A percentile compares a stretch with the other conserved stretches of the same genome.
Evolutionary conservation across 2,797 vertebrate species (phyloP).

Genomic region (Margarornis squamiger): DNA sequence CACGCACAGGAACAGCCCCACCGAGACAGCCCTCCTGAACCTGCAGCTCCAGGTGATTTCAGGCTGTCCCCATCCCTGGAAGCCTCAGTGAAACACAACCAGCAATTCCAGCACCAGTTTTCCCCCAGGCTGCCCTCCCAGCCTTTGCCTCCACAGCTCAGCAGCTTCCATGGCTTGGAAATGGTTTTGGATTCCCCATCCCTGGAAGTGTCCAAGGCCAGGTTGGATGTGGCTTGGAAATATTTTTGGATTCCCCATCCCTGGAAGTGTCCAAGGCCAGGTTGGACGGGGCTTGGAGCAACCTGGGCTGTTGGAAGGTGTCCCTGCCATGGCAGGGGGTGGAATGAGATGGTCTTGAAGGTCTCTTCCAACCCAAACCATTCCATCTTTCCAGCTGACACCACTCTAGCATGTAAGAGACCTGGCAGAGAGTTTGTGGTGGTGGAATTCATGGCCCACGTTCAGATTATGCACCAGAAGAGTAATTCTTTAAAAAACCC

Average conservation of each 20-base stretch:
- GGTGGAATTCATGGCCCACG: background rate
- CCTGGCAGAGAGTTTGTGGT: background rate
- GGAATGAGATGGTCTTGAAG: background rate
- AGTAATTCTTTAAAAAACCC: background rate
- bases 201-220: background rate
- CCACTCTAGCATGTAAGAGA: background rate
- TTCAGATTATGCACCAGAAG: background rate
- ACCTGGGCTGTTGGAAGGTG: background rate
- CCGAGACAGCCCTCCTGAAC: background rate
- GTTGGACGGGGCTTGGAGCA: accelerated
- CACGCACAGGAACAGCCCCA: background rate
- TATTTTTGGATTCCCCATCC: too few species aligned
- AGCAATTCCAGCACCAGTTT: background rate
- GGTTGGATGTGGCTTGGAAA: too few species aligned
- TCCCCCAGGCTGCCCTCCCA: background rate
- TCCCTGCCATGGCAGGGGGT: background rate
- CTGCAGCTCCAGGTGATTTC: background rate
- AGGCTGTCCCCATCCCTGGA: background rate
- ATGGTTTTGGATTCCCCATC: background rate
- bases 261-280: too few species aligned
- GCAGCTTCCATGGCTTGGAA: background rate
- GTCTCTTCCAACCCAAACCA: background rate
- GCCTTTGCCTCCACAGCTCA: background rate
- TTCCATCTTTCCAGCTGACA: background rate
- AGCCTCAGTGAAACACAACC: background rate